A percentile compares a stretch with the other conserved stretches of the same genome.
Conservation (phyloP, 2,888 invertebrate genomes). For the Himalopsyche kuldschensis region DNA sequence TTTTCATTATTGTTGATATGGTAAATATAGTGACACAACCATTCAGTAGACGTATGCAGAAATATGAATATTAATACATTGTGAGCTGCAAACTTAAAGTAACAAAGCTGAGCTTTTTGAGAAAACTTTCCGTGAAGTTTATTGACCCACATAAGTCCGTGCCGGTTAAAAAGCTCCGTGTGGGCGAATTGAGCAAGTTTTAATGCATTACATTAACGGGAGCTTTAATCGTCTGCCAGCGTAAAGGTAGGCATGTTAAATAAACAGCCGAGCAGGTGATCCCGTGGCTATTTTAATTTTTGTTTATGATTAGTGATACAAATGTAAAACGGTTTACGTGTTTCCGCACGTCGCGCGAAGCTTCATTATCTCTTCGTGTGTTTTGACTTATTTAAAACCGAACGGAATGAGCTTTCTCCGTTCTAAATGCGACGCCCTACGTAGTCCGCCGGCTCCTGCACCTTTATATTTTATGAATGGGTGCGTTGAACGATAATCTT, state of each 20-base stretch:
- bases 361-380: not conserved
- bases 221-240: conserved; percentile 6
- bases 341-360: not conserved
- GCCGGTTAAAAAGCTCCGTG: not conserved
- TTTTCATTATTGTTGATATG: too few species aligned
- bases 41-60: too few species aligned
- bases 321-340: conserved; percentile 14
- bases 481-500: too few species aligned
- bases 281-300: conserved; percentile 17
- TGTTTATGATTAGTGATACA: conserved; percentile 9
- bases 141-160: conserved; percentile 4
- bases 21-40: too few species aligned
- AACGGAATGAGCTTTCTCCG: not conserved
- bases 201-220: conserved; percentile 22
- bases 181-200: conserved; percentile 16
- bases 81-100: not conserved
- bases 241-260: conserved; percentile 3
- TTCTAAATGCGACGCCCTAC: not conserved
- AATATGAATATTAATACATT: too few species aligned
- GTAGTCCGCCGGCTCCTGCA: too few species aligned
- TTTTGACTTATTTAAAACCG: not conserved
- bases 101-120: not conserved
- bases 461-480: too few species aligned
- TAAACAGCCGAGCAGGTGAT: conserved; percentile 18
- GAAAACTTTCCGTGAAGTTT: conserved; percentile 3